Base-by-base conservation (phyloP, 2,888 invertebrate species). In the Cyrtodaria siliqua region DNA sequence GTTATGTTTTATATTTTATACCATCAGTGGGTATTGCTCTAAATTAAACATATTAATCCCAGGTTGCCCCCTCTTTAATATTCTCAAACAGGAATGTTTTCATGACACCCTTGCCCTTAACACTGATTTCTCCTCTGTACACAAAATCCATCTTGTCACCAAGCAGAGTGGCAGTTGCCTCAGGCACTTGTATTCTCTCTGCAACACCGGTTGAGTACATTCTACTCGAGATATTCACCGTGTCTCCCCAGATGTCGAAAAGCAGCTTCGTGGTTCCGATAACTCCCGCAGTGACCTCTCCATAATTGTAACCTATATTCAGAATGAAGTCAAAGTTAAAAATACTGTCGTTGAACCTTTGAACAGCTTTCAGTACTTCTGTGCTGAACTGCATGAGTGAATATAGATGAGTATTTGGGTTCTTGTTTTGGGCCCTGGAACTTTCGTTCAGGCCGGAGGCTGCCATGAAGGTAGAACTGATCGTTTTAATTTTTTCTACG, bases 171-270 rank as follows among this genome's bases (percentile, higher is more conserved):
- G 90, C 91, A 2, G 90, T 87, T 6, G 88, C 86, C 69, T 93
- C 91, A 3, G 93, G 92, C 38, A 93, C 93, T 86, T 94, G 94
- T 83, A 98, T 96, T 57, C 96, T 94, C 71, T 97, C 96, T 2
- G 96, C 95, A 12, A 98, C 95, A 0, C 99, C 99, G 0, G 98
- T 99, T 0, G 97, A 97, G 93, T 99, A 99, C 99, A 99, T 99
- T 63, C 99, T 94, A 8, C 97, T 97, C 0, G 99, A 97, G 70
- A 99, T 98, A 92, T 99, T 99, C 0, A 99, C 99, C 0, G 99
- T 97, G 92, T 99, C 99, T 0, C 99, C 99, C 99, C 99, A 99
- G 87, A 99, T 99, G 92, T 99, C 99, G 89, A 98, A 99, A 92
- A 97, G 97, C 74, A 99, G 94, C 91, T 99, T 99, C 1, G 97